Base-by-base conservation (phyloP, 1,140 invertebrate genomes). In the Lepidotrigona ventralis region DNA sequence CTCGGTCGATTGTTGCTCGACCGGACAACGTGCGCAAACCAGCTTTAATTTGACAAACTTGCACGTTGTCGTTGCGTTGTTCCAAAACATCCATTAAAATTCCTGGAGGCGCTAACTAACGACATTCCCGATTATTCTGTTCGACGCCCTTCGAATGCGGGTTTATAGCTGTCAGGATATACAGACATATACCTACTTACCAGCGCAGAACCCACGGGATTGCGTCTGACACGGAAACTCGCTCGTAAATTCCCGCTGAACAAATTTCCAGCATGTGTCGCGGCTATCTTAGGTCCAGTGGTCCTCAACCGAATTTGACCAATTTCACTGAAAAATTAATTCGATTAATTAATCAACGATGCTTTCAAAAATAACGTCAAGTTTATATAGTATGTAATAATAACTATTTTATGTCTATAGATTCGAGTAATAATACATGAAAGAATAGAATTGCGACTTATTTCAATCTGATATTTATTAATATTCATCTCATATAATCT, bases 191-290 rank as follows among this genome's bases (percentile, higher is more conserved):
- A 88, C 68, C 84, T 84, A 90, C 87, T 87, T 88, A 90, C 88
- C 68, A 83, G 87, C 81, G 87, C 81, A 79, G 82, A 85, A 70
- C 60, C 79, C 88, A 87, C 83, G 85, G 90, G 90, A 91, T 90
- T 91, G 89, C 87, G 83, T 86, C 85, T 87, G 89, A 92, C 86
- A 90, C 90, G 90, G 87, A 91, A 92, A 91, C 87, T 90, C 88
- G 89, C 87, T 92, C 91, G 91, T 92, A 92, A 92, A 92, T 92
- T 91, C 89, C 83, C 85, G 72, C 72, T 81, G 90, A 91, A 92
- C 91, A 90, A 91, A 92, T 92, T 92, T 92, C 88, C 90, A 90
- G 88, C 90, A 90, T 89, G 86, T 90, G 89, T 91, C 88, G 89
- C 77, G 87, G 86, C 88, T 90, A 91, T 91, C 91, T 90, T 85